Percentiles rank a stretch among this genome's conserved stretches.
Conservation (phyloP, 1,140 invertebrate species). For the Anoplophora glabripennis region DNA sequence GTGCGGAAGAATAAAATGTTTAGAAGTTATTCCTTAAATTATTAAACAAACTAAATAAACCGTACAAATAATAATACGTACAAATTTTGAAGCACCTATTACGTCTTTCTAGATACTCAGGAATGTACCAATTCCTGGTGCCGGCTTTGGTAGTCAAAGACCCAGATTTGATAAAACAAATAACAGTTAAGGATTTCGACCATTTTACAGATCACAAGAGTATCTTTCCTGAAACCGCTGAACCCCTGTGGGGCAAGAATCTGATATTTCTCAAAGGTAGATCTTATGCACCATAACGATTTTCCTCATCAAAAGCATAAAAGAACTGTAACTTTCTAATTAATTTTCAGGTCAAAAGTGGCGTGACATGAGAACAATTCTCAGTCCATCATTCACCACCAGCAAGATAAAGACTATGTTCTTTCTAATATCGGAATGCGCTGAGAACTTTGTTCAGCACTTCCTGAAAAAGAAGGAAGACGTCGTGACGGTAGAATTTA, state of each 20-base stretch:
- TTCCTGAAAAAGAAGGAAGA: constrained; percentile 24
- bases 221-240: constrained; percentile 44
- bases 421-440: constrained; percentile 42
- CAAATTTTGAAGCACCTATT: too few relatives aligned
- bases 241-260: constrained; percentile 56
- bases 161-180: constrained; percentile 50
- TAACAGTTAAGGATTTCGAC: constrained; percentile 49
- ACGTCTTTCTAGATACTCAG: too few relatives aligned
- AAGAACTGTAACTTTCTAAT: neutral
- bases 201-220: constrained; percentile 46
- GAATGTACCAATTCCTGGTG: constrained; percentile 50
- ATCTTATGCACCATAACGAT: neutral
- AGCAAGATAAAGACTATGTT: constrained; percentile 50
- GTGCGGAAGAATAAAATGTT: too few relatives aligned
- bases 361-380: constrained; percentile 46
- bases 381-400: constrained; percentile 50
- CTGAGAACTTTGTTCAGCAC: constrained; percentile 32
- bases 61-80: too few relatives aligned
- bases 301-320: neutral
- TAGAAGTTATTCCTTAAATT: too few relatives aligned
- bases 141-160: constrained; percentile 57
- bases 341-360: constrained; percentile 46
- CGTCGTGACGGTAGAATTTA: constrained; percentile 35
- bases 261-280: constrained; percentile 36
- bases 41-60: too few relatives aligned